These are phyloP conservation scores for Hanleya hanleyi DNA, from an alignment of 2,888 invertebrate genomes.

Conservation along the genomic window DNA sequence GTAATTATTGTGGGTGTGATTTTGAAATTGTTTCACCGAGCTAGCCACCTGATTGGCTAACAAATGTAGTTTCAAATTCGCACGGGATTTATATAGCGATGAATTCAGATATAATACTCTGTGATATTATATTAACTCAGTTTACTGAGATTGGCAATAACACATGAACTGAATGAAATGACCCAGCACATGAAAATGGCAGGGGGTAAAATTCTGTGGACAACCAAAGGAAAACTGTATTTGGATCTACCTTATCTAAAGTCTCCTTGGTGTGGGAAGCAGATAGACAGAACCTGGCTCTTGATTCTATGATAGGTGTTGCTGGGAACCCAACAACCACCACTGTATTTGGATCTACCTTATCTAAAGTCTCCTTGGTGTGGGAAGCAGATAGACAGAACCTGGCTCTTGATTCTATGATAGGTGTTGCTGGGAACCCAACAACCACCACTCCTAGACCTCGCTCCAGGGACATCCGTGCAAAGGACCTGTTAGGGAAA, in stretches of 20 bases:
- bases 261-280: constrained; percentile 96
- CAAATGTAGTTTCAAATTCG: no score
- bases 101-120: no score
- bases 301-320: constrained; percentile 92
- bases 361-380: constrained; percentile 94
- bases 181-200: no score
- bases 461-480: constrained; percentile 85
- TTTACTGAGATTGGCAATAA: no score
- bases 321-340: constrained; percentile 99
- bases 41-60: no score
- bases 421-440: constrained; percentile 97
- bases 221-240: background rate
- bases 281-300: constrained; percentile 88
- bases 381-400: constrained; percentile 97
- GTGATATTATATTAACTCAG: no score
- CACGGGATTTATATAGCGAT: no score
- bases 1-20: no score
- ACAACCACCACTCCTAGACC: constrained; percentile 96
- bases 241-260: constrained; percentile 79
- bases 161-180: no score
- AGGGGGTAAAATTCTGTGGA: no score
- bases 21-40: no score
- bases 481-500: constrained; percentile 81
- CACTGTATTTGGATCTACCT: constrained; percentile 74
- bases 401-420: constrained; percentile 86